Percentiles rank a stretch among this genome's conserved stretches.
These are phyloP conservation scores for Atta colombica DNA, from an alignment of 1,140 invertebrate genomes.

Conservation along the genomic window DNA sequence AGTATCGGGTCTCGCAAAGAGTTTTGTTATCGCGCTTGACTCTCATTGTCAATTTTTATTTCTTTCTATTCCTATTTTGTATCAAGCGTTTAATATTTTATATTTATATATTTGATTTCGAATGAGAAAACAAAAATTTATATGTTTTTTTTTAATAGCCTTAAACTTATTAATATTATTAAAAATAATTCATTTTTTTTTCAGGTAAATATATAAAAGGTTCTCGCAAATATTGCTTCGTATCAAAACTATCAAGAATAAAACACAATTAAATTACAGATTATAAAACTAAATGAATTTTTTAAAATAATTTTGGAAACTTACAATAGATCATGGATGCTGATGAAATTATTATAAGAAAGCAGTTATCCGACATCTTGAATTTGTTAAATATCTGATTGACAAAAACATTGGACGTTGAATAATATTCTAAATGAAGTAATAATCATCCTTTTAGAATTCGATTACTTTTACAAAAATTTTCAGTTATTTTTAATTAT, in stretches of 20 bases:
- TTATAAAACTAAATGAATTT: not conserved
- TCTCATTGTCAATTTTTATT: too few relatives aligned
- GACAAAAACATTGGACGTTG: not conserved
- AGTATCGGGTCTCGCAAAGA: slow-evolving; percentile 55
- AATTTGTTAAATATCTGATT: not conserved
- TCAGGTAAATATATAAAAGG: not conserved
- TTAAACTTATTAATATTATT: not conserved
- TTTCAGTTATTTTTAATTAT: not conserved
- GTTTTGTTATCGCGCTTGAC: not conserved
- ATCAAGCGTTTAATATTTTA: not conserved
- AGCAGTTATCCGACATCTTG: not conserved
- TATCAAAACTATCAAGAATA: not conserved
- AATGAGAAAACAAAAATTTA: not conserved
- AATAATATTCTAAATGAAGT: not conserved
- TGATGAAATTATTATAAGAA: not conserved
- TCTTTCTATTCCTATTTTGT: too few relatives aligned
- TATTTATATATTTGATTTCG: not conserved
- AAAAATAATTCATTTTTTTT: not conserved
- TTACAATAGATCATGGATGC: not conserved
- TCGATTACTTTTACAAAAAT: not conserved
- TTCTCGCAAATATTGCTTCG: not conserved
- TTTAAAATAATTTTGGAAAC: slow-evolving; percentile 10
- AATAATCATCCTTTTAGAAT: not conserved
- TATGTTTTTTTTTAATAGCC: not conserved
- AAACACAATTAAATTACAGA: not conserved